Evolutionary conservation across 1,140 invertebrate genomes (phyloP).

Genomic region (Sitobion miscanthi): DNA sequence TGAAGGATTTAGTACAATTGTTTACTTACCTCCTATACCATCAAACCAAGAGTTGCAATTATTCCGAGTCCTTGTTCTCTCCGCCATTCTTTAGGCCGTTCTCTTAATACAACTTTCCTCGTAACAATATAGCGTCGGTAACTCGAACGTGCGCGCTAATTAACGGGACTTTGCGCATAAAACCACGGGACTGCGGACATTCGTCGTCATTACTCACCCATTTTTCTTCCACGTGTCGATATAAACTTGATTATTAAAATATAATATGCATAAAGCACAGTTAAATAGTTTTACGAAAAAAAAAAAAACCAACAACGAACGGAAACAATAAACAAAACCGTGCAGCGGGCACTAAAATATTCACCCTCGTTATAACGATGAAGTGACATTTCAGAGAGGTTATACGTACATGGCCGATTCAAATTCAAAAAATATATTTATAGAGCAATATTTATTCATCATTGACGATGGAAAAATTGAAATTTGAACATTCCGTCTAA

Average conservation of each 20-base stretch:
- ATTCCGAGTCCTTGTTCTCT: background rate
- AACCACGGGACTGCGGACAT: background rate
- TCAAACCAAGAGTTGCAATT: slow-evolving; percentile 21
- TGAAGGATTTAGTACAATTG: slow-evolving; percentile 44
- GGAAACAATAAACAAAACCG: background rate
- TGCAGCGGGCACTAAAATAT: background rate
- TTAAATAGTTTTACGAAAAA: background rate
- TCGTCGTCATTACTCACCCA: background rate
- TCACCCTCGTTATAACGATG: background rate
- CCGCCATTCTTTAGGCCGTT: background rate
- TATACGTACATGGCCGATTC: background rate
- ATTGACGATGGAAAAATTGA: background rate
- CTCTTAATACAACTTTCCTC: slow-evolving; percentile 4
- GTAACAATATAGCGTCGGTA: background rate
- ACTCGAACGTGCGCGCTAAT: slow-evolving; percentile 28
- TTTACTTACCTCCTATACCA: slow-evolving; percentile 27
- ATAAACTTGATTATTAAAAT: background rate
- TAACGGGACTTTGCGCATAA: background rate
- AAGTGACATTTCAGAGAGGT: background rate
- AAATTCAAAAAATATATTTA: background rate
- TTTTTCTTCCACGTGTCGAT: background rate
- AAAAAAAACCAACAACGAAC: background rate
- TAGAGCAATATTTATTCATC: background rate
- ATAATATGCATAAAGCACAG: background rate
- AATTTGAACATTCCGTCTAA: background rate